Base-by-base conservation (phyloP, 2,797 vertebrate species). In the Picus viridis region DNA sequence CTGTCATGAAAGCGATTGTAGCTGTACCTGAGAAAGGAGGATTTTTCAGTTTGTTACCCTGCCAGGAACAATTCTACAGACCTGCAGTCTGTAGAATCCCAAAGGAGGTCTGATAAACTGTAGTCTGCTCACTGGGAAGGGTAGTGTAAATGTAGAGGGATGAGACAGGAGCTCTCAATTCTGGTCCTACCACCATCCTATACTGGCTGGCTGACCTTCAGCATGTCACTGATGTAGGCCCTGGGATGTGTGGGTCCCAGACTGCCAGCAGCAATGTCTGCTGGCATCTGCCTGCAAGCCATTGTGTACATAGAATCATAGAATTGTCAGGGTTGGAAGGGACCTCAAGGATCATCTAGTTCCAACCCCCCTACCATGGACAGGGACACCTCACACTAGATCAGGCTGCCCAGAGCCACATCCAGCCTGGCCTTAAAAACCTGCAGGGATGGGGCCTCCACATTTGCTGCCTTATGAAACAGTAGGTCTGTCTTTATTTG, bases 141-240 rank as follows among this genome's bases (percentile, higher is more conserved):
- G 26, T 18, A 45, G 20, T 63, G 19, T 36, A 39, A 69, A 70
- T 3, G 9, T 36, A 11, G 30, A 47, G 32, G 43, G 32, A 34
- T 1, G 24, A 81, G 54, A 22, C 62, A 36, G 51, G 39, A 81
- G 43, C 34, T 84, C 29, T 45, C 23, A 34, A 16, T 70, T 76
- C 30, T 65, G 30, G 45, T 63, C 16, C 57, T 57, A 3, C 34
- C n/a, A 14, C 23, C 20, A 19, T 47, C 24, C 45, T 59, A 5
- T 30, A 30, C 43, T 89, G 85, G 19, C 47, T 85, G 32, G 30
- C 41, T 81, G 61, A 26, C 45, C 51, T 49, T 23, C 30, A 86
- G 51, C 11, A 1, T 26, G 43, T 77, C 62, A 26, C 36, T 80
- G 69, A 2, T 5, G 1, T 0, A 0, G 58, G 45, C 36, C 32